Evolutionary conservation across 2,797 vertebrate genomes (phyloP), one percentile per base, ranked within the genome.

Genomic region (Chelidonichthys spinosus): DNA sequence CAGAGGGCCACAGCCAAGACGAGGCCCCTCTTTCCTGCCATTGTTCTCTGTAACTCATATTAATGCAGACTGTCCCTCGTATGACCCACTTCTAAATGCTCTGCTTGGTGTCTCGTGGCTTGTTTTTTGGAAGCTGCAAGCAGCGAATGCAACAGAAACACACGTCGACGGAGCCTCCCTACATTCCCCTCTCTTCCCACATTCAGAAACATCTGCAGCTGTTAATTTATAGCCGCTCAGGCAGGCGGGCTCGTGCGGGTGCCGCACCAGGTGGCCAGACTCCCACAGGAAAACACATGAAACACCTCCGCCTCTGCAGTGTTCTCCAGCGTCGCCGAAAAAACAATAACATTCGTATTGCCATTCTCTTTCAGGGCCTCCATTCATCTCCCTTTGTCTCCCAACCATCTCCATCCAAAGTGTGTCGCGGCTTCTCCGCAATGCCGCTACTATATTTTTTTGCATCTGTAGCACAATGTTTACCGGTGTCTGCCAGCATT

Each of bases 41-140:
- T 91, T 92, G 91, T 92, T 66, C 74, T 33, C 55, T 44, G 68
- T 39, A 33, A 67, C 47, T 53, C 52, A 14, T 84, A 80, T 75
- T 46, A 63, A 69, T 67, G 62, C 65, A 69, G 61, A 68, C 55
- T 39, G 78, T 66, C 50, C 71, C 47, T 54, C 39, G 5, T 7
- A 14, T 4, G 42, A 65, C 53, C 75, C 3, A 2, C 0, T 42
- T 73, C 11, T 14, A 18, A 42, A 60, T 5, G 37, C 11, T 59
- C 56, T 39, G 4, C 47, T 71, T 58, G 59, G 54, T 60, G 32
- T 62, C 9, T 0, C 0, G 56, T 49, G 4, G 52, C 61, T 70
- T 46, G 33, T 71, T 74, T 78, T 25, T 54, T 17, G n/a, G 59
- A 49, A 53, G 58, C 65, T 39, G 25, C 49, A 6, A 15, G 36